phyloP scores from a whole-genome alignment of 2,113 vertebrate genomes.

The Myocastor coypus region DNA sequence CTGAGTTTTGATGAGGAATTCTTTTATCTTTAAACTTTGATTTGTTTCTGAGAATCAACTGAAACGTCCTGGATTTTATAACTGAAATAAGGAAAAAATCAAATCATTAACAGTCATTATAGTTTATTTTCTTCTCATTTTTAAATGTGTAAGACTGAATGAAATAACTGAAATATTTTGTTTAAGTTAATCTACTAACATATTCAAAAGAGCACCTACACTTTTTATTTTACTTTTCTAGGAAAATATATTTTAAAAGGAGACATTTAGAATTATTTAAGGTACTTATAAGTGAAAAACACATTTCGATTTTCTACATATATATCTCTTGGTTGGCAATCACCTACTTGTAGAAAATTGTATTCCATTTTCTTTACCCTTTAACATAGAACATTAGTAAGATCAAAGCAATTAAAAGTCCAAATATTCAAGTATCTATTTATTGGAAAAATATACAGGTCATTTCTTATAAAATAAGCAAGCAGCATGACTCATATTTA shows the following conservation, averaged over 20 bases:
- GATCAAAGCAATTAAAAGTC: neutral
- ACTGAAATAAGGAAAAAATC: neutral
- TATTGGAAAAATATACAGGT: neutral
- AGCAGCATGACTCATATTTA: neutral
- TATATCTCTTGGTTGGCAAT: too few species aligned
- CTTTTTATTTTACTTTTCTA: neutral
- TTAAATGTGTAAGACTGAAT: neutral
- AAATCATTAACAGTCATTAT: neutral
- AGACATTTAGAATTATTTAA: neutral
- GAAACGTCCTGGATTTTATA: neutral
- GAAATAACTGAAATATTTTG: neutral
- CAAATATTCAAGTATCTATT: neutral
- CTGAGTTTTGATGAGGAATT: neutral
- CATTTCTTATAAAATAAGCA: neutral
- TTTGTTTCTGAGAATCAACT: neutral
- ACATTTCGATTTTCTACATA: neutral
- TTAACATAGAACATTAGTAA: neutral
- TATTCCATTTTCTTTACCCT: neutral
- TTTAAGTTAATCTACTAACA: neutral
- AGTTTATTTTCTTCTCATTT: neutral
- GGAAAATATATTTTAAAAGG: neutral
- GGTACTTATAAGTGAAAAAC: neutral
- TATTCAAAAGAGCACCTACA: neutral
- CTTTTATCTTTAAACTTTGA: neutral
- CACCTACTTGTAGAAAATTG: too few species aligned